Evolutionary conservation across 1,140 invertebrate genomes (phyloP), one percentile per base, ranked within the genome.

Genomic region (Muscidifurax raptorellus): DNA sequence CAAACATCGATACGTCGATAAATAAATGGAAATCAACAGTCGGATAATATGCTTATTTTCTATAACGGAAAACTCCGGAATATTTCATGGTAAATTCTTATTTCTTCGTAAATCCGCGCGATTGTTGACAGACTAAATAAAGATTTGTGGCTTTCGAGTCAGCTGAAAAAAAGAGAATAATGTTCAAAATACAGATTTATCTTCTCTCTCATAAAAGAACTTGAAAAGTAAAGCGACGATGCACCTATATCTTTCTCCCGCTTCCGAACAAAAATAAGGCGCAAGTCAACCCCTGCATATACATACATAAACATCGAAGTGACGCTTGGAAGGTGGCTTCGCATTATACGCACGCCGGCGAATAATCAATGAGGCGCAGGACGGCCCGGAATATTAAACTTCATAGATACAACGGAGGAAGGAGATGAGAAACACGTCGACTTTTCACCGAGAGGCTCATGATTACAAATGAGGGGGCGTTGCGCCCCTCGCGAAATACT

Each of bases 401-500:
- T 76, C 22, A 40, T 40, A 76, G 74, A 40, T n/a, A 28, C 74
- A 47, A n/a, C 22, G 10, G 74, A n/a, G 36, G 52, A 28, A 69
- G 44, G 40, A 76, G 27, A 76, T 10, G 36, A 69, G 40, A 76
- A 76, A 76, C 36, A 47, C 10, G 36, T 4, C 52, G 52, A 59
- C 52, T 59, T 59, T 59, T 59, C 71, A 32, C 71, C 52, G 22
- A 76, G 74, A 44, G 66, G 28, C 77, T 80, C 64, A 67, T 44
- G 59, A 67, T 80, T 80, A 80, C 77, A 80, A 80, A 80, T 67
- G 77, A 80, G 64, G 77, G n/a, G n/a, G 71, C 22, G 52, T 22
- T 25, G 32, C 59, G 52, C 32, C 22, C 13, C 59, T 80, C 64
- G 47, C 47, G 44, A 76, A 76, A 76, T 52, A 52, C 52, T 28